Conservation (phyloP, 2,888 invertebrate genomes). For the Drosophila phalerata region DNA sequence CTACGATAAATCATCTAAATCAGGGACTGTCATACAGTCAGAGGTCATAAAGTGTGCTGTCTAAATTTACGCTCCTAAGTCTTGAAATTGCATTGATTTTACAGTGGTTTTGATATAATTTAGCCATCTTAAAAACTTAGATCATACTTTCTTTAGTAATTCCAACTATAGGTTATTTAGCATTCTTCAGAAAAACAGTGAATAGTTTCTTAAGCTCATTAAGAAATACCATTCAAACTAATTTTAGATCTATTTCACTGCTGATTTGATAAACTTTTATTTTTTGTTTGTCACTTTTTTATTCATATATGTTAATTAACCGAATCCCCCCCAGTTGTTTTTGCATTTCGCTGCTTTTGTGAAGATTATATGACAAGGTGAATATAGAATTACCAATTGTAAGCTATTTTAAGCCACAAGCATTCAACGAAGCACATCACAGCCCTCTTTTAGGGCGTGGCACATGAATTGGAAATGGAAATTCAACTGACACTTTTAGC, state of each 20-base stretch:
- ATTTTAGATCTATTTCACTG: background rate
- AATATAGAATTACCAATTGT: slow-evolving; percentile 50
- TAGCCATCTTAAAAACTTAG: too few species aligned
- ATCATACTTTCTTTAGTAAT: background rate
- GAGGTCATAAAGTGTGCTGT: slow-evolving; percentile 6
- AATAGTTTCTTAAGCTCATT: too few species aligned
- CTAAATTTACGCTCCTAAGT: background rate
- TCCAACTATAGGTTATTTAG: background rate
- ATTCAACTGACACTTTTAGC: background rate
- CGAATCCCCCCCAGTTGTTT: slow-evolving; percentile 3
- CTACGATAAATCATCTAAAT: slow-evolving; percentile 45
- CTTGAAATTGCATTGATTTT: background rate
- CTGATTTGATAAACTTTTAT: slow-evolving; percentile 1
- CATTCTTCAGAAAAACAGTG: too few species aligned
- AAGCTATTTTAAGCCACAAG: slow-evolving; percentile 39
- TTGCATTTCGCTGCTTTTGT: background rate
- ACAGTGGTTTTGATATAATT: background rate
- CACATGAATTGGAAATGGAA: background rate
- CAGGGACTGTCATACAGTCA: slow-evolving; percentile 11
- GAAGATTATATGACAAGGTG: slow-evolving; percentile 46
- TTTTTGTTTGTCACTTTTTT: background rate
- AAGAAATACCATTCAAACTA: too few species aligned
- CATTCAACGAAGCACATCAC: slow-evolving; percentile 22
- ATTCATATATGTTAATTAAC: slow-evolving; percentile 32
- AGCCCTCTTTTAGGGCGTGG: background rate